Base-by-base conservation (phyloP, 2,888 invertebrate genomes). In the Oxycera nigricornis region DNA sequence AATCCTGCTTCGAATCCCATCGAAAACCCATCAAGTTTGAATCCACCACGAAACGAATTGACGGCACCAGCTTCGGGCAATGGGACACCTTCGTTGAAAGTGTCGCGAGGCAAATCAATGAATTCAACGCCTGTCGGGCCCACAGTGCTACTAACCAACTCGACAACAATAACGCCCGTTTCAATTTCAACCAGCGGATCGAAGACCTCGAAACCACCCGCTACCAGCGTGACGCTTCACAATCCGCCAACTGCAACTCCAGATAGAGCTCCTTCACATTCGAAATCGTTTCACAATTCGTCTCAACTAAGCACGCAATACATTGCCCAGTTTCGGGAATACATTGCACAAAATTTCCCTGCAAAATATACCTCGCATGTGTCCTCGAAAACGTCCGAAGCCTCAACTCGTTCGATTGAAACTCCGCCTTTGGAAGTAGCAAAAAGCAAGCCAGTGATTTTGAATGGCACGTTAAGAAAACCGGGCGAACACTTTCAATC, bases 141-240 rank as follows among this genome's bases (percentile, higher is more conserved):
- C 14, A 11, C 65, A 41, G 24, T 65, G 4, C 41, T 35, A 4
- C 14, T 65, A 1, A 62, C 22, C n/a, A 65, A 65, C 35, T 24
- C 28, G 11, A 65, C 65, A 20, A 65, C 65, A 22, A 65, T 65
- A 20, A 65, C 65, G 2, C 65, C 65, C 11, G 39, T 65, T 24
- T 35, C 35, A 14, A 14, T 39, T 24, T 65, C 39, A 22, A 39
- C 1, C 22, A 41, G 26, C 26, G 3, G 2, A 4, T 20, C 41
- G 11, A 65, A 41, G 7, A 65, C 2, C 2, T 20, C 61, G 14
- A 31, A n/a, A 4, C 9, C 17, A 28, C 17, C 28, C 26, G 28
- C 28, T 26, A 59, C 14, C 2, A 35, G 35, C 35, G 11, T 6
- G 6, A 35, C 35, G 35, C 35, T 7, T 7, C 6, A 35, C 11